phyloP scores from a whole-genome alignment of 2,888 invertebrate genomes.

The Abrostola tripartita region DNA sequence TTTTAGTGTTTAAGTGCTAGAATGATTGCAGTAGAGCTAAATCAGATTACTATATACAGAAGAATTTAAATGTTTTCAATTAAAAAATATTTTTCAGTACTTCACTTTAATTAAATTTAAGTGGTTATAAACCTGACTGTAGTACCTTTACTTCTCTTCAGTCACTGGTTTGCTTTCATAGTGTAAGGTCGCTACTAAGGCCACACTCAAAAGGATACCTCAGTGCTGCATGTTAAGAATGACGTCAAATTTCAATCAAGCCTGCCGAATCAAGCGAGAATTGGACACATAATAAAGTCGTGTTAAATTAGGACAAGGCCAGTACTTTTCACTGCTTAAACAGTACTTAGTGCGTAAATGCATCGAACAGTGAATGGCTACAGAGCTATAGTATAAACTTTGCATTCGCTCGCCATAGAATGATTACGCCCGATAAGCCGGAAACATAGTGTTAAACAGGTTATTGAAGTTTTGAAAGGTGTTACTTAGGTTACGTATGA shows the following conservation, averaged over 20 bases:
- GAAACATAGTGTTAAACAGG: conserved; percentile 72
- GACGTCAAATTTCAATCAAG: conserved; percentile 31
- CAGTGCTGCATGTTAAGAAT: conserved; percentile 5
- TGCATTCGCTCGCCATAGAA: conserved; percentile 56
- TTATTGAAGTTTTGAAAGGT: conserved; percentile 77
- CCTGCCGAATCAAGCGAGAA: conserved; percentile 36
- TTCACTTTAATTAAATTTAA: too few relatives aligned
- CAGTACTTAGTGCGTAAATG: conserved; percentile 57
- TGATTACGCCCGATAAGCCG: conserved; percentile 69
- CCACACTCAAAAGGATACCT: conserved; percentile 27
- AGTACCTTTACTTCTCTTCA: conserved; percentile 14
- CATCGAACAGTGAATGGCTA: conserved; percentile 43
- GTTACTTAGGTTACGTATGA: conserved; percentile 65
- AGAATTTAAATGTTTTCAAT: too few relatives aligned
- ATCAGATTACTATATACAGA: too few relatives aligned
- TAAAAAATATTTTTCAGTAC: too few relatives aligned
- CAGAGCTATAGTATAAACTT: conserved; percentile 24
- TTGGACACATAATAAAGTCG: conserved; percentile 46
- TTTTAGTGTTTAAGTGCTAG: too few relatives aligned
- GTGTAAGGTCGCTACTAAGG: conserved; percentile 39
- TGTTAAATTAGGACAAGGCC: conserved; percentile 55
- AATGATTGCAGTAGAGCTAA: too few relatives aligned
- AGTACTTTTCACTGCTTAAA: conserved; percentile 52
- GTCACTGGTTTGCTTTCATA: conserved; percentile 21
- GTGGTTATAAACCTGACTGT: too few relatives aligned